Percentiles rank a stretch among this genome's conserved stretches.
Evolutionary conservation across 2,797 vertebrate species (phyloP).

Genomic region (Halcyon smyrnensis): DNA sequence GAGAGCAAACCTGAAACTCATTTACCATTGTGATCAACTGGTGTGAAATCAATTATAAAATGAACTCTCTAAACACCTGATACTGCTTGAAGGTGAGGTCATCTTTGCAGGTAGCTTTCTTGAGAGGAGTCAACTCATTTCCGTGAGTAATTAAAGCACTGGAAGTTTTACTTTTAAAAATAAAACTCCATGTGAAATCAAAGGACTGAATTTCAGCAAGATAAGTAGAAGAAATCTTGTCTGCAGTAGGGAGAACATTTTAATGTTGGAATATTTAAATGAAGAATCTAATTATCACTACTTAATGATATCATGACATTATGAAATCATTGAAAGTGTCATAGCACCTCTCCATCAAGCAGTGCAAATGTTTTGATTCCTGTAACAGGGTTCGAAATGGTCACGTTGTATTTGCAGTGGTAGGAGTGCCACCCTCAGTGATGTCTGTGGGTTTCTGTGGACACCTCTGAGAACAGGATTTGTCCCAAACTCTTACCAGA

Average conservation of each 20-base stretch:
- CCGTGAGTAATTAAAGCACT: neutral
- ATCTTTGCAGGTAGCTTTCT: neutral
- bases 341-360: constrained; percentile 37
- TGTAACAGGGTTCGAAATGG: constrained; percentile 47
- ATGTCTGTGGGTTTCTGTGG: neutral
- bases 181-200: neutral
- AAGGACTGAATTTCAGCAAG: neutral
- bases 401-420: neutral
- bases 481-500: neutral
- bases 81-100: constrained; percentile 58
- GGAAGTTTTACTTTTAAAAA: neutral
- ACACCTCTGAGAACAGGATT: neutral
- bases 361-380: constrained; percentile 36
- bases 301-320: neutral
- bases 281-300: neutral
- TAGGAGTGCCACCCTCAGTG: neutral
- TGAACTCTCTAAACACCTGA: constrained; percentile 30
- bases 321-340: neutral
- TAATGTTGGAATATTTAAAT: neutral
- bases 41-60: constrained; percentile 56
- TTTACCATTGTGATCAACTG: constrained; percentile 79
- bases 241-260: neutral
- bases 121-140: neutral
- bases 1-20: constrained; percentile 79
- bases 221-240: neutral